Percentiles rank a stretch among this genome's conserved stretches.
These are phyloP conservation scores for Colius striatus DNA, from an alignment of 2,113 vertebrate genomes.

Conservation along the genomic window DNA sequence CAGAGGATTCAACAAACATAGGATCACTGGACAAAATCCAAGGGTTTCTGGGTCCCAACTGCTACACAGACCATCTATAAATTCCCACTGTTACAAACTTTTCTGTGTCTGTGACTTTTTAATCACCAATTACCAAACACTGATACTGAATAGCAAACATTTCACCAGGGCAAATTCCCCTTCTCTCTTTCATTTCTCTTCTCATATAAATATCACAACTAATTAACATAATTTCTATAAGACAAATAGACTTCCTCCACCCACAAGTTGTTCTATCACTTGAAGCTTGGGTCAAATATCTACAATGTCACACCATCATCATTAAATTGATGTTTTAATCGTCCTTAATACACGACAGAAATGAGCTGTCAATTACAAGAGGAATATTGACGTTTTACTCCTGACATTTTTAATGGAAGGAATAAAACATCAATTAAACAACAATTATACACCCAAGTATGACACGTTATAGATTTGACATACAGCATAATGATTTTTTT, in stretches of 20 bases:
- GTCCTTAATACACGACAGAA: constrained; percentile 71
- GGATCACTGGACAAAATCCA: not conserved
- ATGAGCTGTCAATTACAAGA: constrained; percentile 70
- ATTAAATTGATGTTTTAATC: constrained; percentile 76
- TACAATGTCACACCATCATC: constrained; percentile 59
- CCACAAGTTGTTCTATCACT: constrained; percentile 47
- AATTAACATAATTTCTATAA: constrained; percentile 64
- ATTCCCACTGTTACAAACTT: not conserved
- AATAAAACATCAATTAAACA: constrained; percentile 76
- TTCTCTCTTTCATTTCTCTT: constrained; percentile 14
- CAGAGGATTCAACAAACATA: not conserved
- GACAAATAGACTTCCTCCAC: not conserved
- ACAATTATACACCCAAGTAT: constrained; percentile 72
- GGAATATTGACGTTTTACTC: constrained; percentile 77
- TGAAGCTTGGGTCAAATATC: constrained; percentile 59
- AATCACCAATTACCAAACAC: constrained; percentile 20
- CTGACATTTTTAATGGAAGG: constrained; percentile 60
- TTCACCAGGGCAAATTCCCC: constrained; percentile 50
- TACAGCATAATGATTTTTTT: constrained; percentile 51
- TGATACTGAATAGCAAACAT: constrained; percentile 47
- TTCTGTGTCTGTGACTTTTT: not conserved
- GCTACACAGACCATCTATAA: not conserved
- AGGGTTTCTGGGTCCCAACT: not conserved
- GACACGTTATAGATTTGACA: constrained; percentile 67
- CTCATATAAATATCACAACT: constrained; percentile 52